These are phyloP conservation scores for Cephus spinipes DNA, from an alignment of 2,888 invertebrate genomes.

Conservation along the genomic window DNA sequence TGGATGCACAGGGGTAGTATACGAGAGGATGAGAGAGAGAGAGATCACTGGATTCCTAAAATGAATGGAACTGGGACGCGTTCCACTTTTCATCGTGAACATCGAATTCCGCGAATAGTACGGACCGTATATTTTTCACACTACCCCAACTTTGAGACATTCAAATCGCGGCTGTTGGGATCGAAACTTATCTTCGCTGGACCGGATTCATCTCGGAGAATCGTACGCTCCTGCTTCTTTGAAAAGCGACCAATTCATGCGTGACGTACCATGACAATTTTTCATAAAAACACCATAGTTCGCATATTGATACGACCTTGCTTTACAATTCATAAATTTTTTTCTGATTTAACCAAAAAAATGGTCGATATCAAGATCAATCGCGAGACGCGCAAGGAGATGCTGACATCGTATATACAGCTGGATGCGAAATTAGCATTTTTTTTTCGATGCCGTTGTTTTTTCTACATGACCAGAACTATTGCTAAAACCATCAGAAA, in stretches of 20 bases:
- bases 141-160: conserved; percentile 16
- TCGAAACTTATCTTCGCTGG: conserved; percentile 13
- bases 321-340: not conserved
- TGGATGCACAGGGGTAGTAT: not conserved
- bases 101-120: not conserved
- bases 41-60: not conserved
- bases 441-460: too few species aligned
- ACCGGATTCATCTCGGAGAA: conserved; percentile 10
- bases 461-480: too few species aligned
- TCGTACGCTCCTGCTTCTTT: not conserved
- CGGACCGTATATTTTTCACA: conserved; percentile 17
- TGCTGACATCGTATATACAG: too few species aligned
- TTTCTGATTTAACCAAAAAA: not conserved
- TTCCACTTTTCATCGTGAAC: not conserved
- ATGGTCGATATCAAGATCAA: not conserved
- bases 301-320: not conserved
- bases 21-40: not conserved
- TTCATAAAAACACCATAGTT: not conserved
- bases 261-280: conserved; percentile 19
- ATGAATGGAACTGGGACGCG: not conserved
- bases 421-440: too few species aligned
- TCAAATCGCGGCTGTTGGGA: conserved; percentile 14
- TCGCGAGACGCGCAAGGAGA: too few species aligned
- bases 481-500: too few species aligned
- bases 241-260: not conserved